Conservation (phyloP, 2,888 invertebrate species). For the Sceliomorpha sp. region DNA sequence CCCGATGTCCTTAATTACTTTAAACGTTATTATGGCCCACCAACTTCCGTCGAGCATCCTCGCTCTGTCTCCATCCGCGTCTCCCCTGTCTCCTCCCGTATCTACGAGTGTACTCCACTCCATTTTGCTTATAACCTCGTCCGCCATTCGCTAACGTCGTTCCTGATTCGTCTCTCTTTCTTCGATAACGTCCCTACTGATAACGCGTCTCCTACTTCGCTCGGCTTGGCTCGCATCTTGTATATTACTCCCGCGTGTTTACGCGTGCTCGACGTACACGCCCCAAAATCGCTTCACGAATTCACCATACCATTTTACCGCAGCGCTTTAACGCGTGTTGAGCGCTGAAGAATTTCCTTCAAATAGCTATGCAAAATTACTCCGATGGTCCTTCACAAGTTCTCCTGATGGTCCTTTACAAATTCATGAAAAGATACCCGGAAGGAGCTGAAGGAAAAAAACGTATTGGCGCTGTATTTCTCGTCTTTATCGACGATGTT, state of each 20-base stretch:
- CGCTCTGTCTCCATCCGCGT: conserved; percentile 62
- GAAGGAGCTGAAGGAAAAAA: too few species aligned
- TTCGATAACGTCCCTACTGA: conserved; percentile 2
- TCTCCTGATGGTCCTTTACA: too few species aligned
- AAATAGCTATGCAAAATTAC: too few species aligned
- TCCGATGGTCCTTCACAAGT: too few species aligned
- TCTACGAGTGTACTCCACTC: conserved; percentile 53
- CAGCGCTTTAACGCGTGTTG: too few species aligned
- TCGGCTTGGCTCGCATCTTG: conserved; percentile 39
- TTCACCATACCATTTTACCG: too few species aligned
- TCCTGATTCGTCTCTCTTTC: conserved; percentile 1
- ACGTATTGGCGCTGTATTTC: conserved; percentile 9
- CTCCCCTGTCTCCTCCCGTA: conserved; percentile 32
- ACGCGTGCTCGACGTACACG: conserved; percentile 41
- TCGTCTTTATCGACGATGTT: conserved; percentile 8
- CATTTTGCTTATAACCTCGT: conserved; percentile 23
- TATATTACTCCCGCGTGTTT: conserved; percentile 37
- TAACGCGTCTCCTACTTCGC: conserved; percentile 33
- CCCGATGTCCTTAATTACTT: conserved; percentile 81
- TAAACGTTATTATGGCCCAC: conserved; percentile 79
- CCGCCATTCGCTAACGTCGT: not conserved
- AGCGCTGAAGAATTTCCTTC: too few species aligned
- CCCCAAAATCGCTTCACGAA: conserved; percentile 42
- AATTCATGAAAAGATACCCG: too few species aligned
- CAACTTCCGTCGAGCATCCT: conserved; percentile 74